Conservation (phyloP, 37 sponge, comb jelly and placozoan species). For the Cliona cf. orientalis region DNA sequence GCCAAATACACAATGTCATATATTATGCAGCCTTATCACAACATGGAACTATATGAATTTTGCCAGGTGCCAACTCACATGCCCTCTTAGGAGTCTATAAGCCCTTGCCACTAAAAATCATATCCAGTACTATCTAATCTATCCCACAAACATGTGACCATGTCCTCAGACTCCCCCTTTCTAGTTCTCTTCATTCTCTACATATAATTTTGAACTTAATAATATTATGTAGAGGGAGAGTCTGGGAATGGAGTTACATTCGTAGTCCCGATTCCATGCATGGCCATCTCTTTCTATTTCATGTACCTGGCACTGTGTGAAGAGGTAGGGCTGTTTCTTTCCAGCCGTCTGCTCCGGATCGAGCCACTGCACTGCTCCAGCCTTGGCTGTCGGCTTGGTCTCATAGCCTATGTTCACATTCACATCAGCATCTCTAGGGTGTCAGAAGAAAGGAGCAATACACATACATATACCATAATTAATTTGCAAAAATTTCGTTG, state of each 20-base stretch:
- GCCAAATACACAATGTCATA: no score
- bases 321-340: conserved; percentile 85
- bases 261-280: not conserved
- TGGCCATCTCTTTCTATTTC: not conserved
- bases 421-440: conserved; percentile 11
- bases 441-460: not conserved
- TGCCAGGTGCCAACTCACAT: no score
- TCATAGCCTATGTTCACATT: conserved; percentile 58
- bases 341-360: conserved; percentile 89
- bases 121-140: no score
- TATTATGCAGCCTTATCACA: no score
- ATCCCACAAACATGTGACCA: no score
- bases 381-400: conserved; percentile 46
- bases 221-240: not conserved
- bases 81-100: no score
- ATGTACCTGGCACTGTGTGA: conserved; percentile 91
- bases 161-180: no score
- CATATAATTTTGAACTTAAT: not conserved
- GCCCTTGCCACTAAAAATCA: no score
- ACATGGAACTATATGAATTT: no score
- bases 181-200: not conserved
- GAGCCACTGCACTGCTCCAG: conserved; percentile 90
- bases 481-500: no score
- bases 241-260: no score
- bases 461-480: not conserved